A percentile compares a stretch with the other conserved stretches of the same genome.
These are phyloP conservation scores for Choloepus didactylus DNA, from an alignment of 2,797 vertebrate genomes.

Conservation along the genomic window DNA sequence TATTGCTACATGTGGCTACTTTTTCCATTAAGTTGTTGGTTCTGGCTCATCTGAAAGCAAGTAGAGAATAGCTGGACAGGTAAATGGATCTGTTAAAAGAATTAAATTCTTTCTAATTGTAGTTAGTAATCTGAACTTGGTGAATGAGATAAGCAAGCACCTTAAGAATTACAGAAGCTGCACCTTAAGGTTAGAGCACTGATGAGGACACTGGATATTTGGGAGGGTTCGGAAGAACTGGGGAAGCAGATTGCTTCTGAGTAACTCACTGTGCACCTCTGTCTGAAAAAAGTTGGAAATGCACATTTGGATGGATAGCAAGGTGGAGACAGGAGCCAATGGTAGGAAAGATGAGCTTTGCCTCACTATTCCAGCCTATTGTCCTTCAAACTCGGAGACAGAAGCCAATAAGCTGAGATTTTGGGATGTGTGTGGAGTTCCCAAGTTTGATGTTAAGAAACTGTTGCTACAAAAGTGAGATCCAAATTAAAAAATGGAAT, in stretches of 20 bases:
- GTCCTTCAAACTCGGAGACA: not conserved
- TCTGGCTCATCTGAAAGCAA: not conserved
- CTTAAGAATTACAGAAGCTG: not conserved
- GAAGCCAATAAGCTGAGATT: not conserved
- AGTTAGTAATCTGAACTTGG: not conserved
- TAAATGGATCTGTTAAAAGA: not conserved
- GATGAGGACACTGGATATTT: not conserved
- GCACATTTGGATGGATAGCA: not conserved
- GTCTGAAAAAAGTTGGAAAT: not conserved
- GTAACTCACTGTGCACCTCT: not conserved
- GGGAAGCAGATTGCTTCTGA: not conserved
- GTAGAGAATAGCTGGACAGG: not conserved
- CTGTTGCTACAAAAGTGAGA: not conserved
- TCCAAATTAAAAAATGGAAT: not conserved
- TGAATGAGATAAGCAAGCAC: not conserved
- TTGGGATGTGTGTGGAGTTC: not conserved
- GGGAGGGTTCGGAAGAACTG: not conserved
- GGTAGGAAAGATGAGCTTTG: not conserved
- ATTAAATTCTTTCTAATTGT: not conserved
- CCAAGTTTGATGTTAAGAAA: not conserved
- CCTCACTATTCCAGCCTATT: not conserved
- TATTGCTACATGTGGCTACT: not conserved
- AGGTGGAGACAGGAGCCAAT: not conserved
- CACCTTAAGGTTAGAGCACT: not conserved
- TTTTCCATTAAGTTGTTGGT: not conserved